A percentile compares a stretch with the other conserved stretches of the same genome.
phyloP scores from a whole-genome alignment of 2,113 vertebrate species.

The Ivindomyrus marchei region DNA sequence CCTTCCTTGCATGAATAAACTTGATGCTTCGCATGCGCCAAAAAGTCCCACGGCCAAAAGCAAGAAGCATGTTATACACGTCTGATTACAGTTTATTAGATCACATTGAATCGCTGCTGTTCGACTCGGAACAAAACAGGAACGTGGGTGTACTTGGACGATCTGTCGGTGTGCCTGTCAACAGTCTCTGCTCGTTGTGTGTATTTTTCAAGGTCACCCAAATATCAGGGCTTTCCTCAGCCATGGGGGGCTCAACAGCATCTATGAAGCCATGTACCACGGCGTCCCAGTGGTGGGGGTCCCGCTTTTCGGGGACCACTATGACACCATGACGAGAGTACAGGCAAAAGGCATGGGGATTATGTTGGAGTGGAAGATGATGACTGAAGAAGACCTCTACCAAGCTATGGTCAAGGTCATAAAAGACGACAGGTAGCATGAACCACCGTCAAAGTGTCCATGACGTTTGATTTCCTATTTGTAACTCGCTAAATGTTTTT shows the following conservation, averaged over 20 bases:
- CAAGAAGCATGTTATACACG: neutral
- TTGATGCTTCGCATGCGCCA: neutral
- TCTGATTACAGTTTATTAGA: neutral
- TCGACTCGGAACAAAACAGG: neutral
- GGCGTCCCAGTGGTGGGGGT: slow-evolving; percentile 93
- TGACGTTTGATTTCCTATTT: neutral
- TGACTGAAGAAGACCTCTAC: slow-evolving; percentile 76
- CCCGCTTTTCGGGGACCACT: slow-evolving; percentile 95
- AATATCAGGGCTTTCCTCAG: slow-evolving; percentile 89
- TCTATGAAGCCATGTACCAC: slow-evolving; percentile 98
- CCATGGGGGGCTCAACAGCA: slow-evolving; percentile 94
- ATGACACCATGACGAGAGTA: slow-evolving; percentile 95
- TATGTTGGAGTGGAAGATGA: slow-evolving; percentile 84
- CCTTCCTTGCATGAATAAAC: neutral
- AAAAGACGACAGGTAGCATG: slow-evolving; percentile 73
- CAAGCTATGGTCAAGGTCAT: slow-evolving; percentile 78
- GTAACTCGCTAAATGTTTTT: neutral
- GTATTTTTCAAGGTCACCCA: slow-evolving; percentile 67
- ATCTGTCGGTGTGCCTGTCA: neutral
- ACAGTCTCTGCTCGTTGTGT: neutral
- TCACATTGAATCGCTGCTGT: neutral
- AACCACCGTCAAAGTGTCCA: neutral
- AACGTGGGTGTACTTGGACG: neutral
- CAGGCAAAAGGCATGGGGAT: slow-evolving; percentile 97
- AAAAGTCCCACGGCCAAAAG: neutral